Evolutionary conservation across 2,888 invertebrate species (phyloP).

Genomic region (Rambutsinella grinnellia): DNA sequence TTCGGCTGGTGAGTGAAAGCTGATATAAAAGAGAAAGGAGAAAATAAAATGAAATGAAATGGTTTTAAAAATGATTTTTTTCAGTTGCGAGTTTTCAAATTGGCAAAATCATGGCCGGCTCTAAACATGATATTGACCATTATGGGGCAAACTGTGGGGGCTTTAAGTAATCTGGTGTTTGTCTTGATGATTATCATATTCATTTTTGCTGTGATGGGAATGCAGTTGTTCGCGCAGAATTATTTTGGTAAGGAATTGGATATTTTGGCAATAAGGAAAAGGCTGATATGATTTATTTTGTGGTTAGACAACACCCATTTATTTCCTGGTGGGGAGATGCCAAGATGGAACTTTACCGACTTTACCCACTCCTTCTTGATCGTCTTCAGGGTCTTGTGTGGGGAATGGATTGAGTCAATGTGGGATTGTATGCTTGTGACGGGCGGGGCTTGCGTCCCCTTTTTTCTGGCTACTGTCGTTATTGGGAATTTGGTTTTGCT

Average conservation of each 20-base stretch:
- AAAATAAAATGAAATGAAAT: too few species aligned
- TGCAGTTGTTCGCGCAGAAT: background rate
- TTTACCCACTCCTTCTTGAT: constrained; percentile 98
- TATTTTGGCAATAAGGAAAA: too few species aligned
- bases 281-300: background rate
- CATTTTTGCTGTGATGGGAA: background rate
- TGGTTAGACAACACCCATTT: constrained; percentile 82
- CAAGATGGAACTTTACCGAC: constrained; percentile 96
- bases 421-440: constrained; percentile 97
- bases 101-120: constrained; percentile 99
- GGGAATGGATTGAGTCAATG: constrained; percentile 97
- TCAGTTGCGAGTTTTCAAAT: constrained; percentile 86
- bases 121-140: constrained; percentile 98
- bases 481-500: constrained; percentile 99
- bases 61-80: background rate
- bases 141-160: constrained; percentile 77
- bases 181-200: background rate
- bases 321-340: constrained; percentile 70
- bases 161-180: constrained; percentile 68
- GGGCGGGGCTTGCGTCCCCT: constrained; percentile 92
- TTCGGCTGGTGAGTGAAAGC: constrained; percentile 97
- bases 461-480: constrained; percentile 97
- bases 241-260: background rate
- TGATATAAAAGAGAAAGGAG: too few species aligned
- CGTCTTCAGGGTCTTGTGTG: constrained; percentile 97